These are phyloP conservation scores for Ganaspis sp. DNA, from an alignment of 1,140 invertebrate genomes.

Conservation along the genomic window DNA sequence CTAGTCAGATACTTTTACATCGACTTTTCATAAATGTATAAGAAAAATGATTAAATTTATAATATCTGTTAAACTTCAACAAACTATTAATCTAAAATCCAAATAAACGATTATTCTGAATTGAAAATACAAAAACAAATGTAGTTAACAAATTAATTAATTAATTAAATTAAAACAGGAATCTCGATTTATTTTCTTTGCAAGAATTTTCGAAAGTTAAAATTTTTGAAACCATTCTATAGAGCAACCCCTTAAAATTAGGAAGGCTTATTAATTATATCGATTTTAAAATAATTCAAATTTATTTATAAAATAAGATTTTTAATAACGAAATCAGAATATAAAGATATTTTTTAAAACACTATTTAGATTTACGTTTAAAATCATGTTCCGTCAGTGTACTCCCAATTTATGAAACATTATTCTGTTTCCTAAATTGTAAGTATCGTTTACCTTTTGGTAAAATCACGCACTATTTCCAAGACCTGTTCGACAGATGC, in stretches of 20 bases:
- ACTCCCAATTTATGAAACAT: slow-evolving; percentile 5
- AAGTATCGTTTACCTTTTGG: not conserved
- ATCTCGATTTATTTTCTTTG: not conserved
- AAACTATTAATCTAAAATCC: too few relatives aligned
- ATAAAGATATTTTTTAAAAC: not conserved
- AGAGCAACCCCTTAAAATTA: not conserved
- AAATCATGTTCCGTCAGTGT: slow-evolving; percentile 7
- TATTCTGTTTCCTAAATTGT: slow-evolving; percentile 17
- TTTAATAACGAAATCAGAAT: slow-evolving; percentile 10
- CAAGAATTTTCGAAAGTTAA: not conserved
- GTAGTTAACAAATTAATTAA: too few relatives aligned
- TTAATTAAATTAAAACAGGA: too few relatives aligned
- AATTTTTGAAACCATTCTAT: not conserved
- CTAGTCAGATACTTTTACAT: too few relatives aligned
- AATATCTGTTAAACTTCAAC: too few relatives aligned
- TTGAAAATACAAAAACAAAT: too few relatives aligned
- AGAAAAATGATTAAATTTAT: too few relatives aligned
- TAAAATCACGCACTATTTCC: not conserved
- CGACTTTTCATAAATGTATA: too few relatives aligned
- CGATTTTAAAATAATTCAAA: not conserved
- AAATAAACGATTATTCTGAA: too few relatives aligned
- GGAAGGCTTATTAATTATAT: slow-evolving; percentile 2
- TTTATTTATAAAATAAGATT: not conserved
- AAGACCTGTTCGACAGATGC: slow-evolving; percentile 21
- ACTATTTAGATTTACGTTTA: slow-evolving; percentile 5